Evolutionary conservation across 2,888 invertebrate species (phyloP), one percentile per base, ranked within the genome.

Genomic region (Malachius bipustulatus): DNA sequence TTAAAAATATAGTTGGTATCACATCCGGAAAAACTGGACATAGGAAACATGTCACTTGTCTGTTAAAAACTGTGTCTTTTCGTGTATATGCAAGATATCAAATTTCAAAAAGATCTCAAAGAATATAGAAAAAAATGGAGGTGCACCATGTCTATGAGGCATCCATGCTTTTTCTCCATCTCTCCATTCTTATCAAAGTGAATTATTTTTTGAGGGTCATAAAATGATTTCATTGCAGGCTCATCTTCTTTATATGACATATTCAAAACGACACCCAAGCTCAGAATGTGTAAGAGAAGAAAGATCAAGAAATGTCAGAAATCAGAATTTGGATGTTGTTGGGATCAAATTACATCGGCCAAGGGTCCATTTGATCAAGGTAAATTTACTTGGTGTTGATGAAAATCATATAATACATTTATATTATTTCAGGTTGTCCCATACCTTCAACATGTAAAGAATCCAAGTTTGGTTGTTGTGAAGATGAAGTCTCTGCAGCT

Each of bases 361-460:
- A 66, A 69, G 49, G 93, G 88, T 51, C 84, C 88, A 8, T 89
- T 88, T 47, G 79, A 78, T 36, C 70, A 77, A 66, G 85, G 76
- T 70, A 54, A 37, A 28, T 16, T 11, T 8, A 9, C 11, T 28
- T 11, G 11, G 4, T 12, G 34, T 34, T 12, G 8, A 16, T 16
- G n/a, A 35, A 27, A 10, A 30, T 30, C n/a, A 30, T 26, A 3
- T 12, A 31, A 14, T 4, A 26, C 14, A 31, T 35, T 26, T 11
- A 12, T 34, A 37, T 24, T 26, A 35, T 43, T 43, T 15, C 38
- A 73, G 75, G 81, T 15, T 89, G 89, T 51, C 71, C 72, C 0
- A 71, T 70, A 35, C 73, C 77, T 0, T 69, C 75, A 43, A 85
- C 83, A 0, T 90, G 90, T 50, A 68, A 73, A 16, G 82, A 85